Evolutionary conservation across 2,888 invertebrate species (phyloP).

Genomic region (Pristionchus maxplancki): DNA sequence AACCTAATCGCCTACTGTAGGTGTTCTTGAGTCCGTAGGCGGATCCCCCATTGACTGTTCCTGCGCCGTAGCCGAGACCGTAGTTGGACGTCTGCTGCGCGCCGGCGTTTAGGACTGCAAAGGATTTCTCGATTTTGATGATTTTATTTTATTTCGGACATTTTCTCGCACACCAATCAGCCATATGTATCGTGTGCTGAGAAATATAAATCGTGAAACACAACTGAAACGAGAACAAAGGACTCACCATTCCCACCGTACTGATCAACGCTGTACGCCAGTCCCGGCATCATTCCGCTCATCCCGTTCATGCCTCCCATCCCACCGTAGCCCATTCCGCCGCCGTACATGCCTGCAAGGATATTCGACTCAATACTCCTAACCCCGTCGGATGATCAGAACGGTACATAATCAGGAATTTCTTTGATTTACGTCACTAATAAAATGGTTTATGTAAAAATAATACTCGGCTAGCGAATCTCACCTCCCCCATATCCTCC

Average conservation of each 20-base stretch:
- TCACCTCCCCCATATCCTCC: no score
- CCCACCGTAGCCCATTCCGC: slow-evolving; percentile 1
- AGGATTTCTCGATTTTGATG: no score
- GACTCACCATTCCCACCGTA: slow-evolving; percentile 33
- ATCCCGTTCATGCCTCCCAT: slow-evolving; percentile 33
- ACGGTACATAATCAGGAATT: no score
- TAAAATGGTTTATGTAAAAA: no score
- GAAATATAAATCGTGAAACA: no score
- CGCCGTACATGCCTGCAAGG: slow-evolving; percentile 33
- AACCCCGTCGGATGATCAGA: no score
- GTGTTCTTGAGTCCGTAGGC: slow-evolving; percentile 49
- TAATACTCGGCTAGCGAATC: no score
- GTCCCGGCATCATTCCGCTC: slow-evolving; percentile 41
- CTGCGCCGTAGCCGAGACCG: slow-evolving; percentile 43
- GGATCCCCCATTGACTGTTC: slow-evolving; percentile 30
- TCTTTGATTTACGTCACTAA: no score
- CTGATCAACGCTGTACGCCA: slow-evolving; percentile 33
- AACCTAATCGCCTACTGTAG: slow-evolving; percentile 34
- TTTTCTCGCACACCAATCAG: no score
- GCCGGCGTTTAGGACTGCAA: slow-evolving; percentile 16
- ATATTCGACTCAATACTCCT: no score
- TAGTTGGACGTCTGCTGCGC: slow-evolving; percentile 28
- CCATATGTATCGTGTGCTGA: no score
- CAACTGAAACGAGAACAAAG: background rate
- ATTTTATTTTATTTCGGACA: background rate